Percentiles rank a stretch among this genome's conserved stretches.
phyloP scores from a whole-genome alignment of 2,888 invertebrate species.

The Heteropelma amictum region DNA sequence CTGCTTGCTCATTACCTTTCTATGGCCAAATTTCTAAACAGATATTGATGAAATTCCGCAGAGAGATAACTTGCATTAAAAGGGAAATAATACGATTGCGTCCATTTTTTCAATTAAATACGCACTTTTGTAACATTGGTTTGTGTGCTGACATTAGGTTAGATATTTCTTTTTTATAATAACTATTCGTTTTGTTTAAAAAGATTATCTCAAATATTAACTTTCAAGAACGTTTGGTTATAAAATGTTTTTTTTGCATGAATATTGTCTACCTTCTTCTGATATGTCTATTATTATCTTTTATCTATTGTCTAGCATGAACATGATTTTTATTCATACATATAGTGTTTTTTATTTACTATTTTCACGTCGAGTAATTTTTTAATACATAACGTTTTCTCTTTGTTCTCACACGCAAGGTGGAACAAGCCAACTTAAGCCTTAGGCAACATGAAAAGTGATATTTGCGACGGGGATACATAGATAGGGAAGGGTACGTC shows the following conservation, averaged over 20 bases:
- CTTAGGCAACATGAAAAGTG: conserved; percentile 36
- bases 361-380: conserved; percentile 3
- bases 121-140: too few species aligned
- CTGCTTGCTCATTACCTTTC: too few species aligned
- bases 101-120: too few species aligned
- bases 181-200: too few species aligned
- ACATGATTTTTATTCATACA: not conserved
- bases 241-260: not conserved
- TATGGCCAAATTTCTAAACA: too few species aligned
- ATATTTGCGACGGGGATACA: conserved; percentile 43
- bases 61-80: too few species aligned
- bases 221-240: not conserved
- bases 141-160: too few species aligned
- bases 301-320: not conserved
- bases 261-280: not conserved
- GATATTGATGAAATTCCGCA: too few species aligned
- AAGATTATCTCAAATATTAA: too few species aligned
- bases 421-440: conserved; percentile 19
- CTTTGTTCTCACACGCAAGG: conserved; percentile 14
- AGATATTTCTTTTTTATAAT: too few species aligned
- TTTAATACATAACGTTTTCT: conserved; percentile 27
- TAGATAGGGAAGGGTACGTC: not conserved
- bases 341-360: not conserved
- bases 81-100: too few species aligned
- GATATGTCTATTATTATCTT: not conserved